Evolutionary conservation across 2,888 invertebrate genomes (phyloP), one percentile per base, ranked within the genome.

Genomic region (Idaea biselata): DNA sequence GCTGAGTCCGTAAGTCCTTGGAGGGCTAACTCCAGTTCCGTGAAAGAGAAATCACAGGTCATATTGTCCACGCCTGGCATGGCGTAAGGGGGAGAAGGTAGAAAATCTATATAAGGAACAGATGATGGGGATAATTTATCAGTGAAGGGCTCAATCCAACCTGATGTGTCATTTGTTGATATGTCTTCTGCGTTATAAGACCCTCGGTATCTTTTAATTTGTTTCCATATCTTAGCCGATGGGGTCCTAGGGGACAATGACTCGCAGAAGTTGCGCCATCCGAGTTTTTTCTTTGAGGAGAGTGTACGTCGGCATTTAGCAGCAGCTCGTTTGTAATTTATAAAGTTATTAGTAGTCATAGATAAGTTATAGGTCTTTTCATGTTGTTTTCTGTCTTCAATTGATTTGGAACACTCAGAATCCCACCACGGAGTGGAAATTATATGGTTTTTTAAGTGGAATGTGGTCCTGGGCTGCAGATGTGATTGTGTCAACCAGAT

Each of bases 261-360:
- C 57, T 65, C 63, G 33, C 68, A 68, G 53, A 66, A 65, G 1
- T 6, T 18, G 18, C 6, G 58, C 64, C 68, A 68, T 2, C 64
- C 66, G 1, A 16, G 25, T 16, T 58, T 60, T 59, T 66, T 68
- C 18, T 63, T 68, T 53, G 54, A 33, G 0, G 58, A 60, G 4
- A 59, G 44, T 18, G 17, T 1, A 16, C 57, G 57, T 18, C 14
- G 57, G 18, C 25, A 0, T 8, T 60, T 61, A 4, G 66, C 64
- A 6, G 62, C 55, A 17, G 57, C 16, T 16, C 53, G n/a, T 58
- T 62, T 57, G 16, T 58, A 64, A 11, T 2, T 32, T 1, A 60
- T 18, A 55, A 60, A 60, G 1, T 67, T 62, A 18, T 60, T 18
- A 5, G 6, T 1, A 2, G 61, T 56, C 66, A 66, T 62, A 11